Percentiles rank a stretch among this genome's conserved stretches.
phyloP scores from a whole-genome alignment of 2,888 invertebrate genomes.

The Hypsopygia costalis region DNA sequence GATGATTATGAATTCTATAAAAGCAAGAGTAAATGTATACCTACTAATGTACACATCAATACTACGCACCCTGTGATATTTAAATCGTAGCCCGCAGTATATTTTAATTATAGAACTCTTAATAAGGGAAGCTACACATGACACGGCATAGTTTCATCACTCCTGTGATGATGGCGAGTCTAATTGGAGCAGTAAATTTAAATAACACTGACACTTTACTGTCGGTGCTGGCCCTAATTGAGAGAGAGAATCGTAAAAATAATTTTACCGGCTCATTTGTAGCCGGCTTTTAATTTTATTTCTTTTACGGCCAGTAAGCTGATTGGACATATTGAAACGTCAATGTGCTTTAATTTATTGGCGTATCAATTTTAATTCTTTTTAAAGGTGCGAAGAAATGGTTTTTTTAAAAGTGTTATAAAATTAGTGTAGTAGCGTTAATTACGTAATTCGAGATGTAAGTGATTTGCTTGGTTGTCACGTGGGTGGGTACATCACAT shows the following conservation, averaged over 20 bases:
- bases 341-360: conserved; percentile 56
- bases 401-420: conserved; percentile 5
- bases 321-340: conserved; percentile 53
- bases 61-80: background rate
- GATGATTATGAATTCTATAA: no score
- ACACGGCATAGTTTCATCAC: conserved; percentile 69
- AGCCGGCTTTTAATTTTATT: conserved; percentile 70
- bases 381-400: conserved; percentile 31
- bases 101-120: conserved; percentile 77
- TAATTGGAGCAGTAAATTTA: conserved; percentile 79
- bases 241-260: conserved; percentile 78
- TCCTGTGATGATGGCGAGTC: conserved; percentile 66
- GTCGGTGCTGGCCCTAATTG: conserved; percentile 72
- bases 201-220: conserved; percentile 76
- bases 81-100: conserved; percentile 28
- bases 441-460: no score
- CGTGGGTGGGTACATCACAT: no score
- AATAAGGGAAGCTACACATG: conserved; percentile 72
- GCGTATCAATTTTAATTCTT: conserved; percentile 41
- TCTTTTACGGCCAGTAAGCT: conserved; percentile 56
- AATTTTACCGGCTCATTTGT: conserved; percentile 78
- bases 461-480: no score
- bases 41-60: background rate
- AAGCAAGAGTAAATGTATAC: no score
- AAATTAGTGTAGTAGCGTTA: conserved; percentile 6